Evolutionary conservation across 2,113 vertebrate species (phyloP).

Genomic region (Oncorhynchus nerka): DNA sequence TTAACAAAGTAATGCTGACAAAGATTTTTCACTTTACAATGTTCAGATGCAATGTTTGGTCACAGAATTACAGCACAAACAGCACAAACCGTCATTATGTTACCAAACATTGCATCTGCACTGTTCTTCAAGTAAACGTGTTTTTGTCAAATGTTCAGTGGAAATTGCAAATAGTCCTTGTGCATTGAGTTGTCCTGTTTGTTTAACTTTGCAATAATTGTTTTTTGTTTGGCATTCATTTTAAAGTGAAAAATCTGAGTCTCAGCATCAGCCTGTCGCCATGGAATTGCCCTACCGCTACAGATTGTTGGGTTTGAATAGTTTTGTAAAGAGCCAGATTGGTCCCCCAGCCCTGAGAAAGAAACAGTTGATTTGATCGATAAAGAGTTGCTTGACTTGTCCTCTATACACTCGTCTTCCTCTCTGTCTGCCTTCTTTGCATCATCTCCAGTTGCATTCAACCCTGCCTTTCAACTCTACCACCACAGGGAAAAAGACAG

Average conservation of each 20-base stretch:
- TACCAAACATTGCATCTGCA: too few relatives aligned
- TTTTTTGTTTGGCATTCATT: not conserved
- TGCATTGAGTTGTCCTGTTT: too few relatives aligned
- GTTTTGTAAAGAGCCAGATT: not conserved
- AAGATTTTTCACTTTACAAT: not conserved
- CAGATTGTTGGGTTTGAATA: not conserved
- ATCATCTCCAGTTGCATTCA: conserved; percentile 43
- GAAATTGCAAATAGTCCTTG: not conserved
- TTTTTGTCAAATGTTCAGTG: not conserved
- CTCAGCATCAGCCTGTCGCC: too few relatives aligned
- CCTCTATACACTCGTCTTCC: conserved; percentile 3
- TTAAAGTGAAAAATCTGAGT: too few relatives aligned
- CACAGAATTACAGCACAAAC: too few relatives aligned
- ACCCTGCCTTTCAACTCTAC: conserved; percentile 53
- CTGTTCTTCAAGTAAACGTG: too few relatives aligned
- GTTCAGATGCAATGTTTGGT: too few relatives aligned
- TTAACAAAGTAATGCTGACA: not conserved
- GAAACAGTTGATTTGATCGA: conserved; percentile 7
- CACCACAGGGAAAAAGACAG: conserved; percentile 41
- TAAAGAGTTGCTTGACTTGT: conserved; percentile 18
- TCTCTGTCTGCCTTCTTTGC: conserved; percentile 34
- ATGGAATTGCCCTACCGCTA: not conserved
- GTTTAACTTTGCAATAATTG: too few relatives aligned
- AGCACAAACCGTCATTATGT: too few relatives aligned
- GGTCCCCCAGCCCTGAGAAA: conserved; percentile 4